Evolutionary conservation across 1,140 invertebrate genomes (phyloP).

Genomic region (Conus betulinus): DNA sequence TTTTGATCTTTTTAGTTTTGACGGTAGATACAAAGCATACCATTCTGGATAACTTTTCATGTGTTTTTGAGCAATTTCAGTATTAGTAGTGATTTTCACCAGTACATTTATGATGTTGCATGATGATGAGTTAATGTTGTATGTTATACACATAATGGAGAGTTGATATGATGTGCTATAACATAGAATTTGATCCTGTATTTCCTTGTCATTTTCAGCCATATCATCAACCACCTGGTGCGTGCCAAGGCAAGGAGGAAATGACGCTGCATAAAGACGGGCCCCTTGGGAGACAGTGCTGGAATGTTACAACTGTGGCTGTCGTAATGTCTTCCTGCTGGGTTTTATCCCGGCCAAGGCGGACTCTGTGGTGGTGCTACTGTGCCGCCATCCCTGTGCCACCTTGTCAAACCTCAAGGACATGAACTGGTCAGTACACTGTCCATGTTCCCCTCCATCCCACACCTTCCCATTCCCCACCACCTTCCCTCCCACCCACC

Average conservation of each 20-base stretch:
- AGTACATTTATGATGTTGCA: too few relatives aligned
- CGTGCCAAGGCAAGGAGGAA: conserved; percentile 98
- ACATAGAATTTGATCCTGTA: too few relatives aligned
- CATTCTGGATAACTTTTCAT: too few relatives aligned
- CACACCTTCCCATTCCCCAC: too few relatives aligned
- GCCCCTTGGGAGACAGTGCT: conserved; percentile 97
- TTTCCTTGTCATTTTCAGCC: conserved; percentile 79
- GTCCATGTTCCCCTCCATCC: not conserved
- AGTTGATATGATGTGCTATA: too few relatives aligned
- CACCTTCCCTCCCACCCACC: too few relatives aligned
- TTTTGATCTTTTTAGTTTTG: too few relatives aligned
- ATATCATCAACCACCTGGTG: conserved; percentile 99
- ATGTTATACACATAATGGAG: too few relatives aligned
- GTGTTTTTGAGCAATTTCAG: too few relatives aligned
- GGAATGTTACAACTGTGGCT: conserved; percentile 99
- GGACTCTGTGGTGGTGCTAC: conserved; percentile 98
- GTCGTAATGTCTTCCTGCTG: conserved; percentile 94
- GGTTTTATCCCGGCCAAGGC: conserved; percentile 99
- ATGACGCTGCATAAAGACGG: conserved; percentile 98
- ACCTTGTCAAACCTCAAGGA: conserved; percentile 97
- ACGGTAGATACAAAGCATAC: too few relatives aligned
- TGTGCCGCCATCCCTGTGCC: conserved; percentile 98
- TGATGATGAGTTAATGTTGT: too few relatives aligned
- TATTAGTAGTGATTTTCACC: too few relatives aligned
- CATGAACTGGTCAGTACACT: conserved; percentile 92